phyloP scores from a whole-genome alignment of 1,140 invertebrate genomes.

The Steinernema feltiae region DNA sequence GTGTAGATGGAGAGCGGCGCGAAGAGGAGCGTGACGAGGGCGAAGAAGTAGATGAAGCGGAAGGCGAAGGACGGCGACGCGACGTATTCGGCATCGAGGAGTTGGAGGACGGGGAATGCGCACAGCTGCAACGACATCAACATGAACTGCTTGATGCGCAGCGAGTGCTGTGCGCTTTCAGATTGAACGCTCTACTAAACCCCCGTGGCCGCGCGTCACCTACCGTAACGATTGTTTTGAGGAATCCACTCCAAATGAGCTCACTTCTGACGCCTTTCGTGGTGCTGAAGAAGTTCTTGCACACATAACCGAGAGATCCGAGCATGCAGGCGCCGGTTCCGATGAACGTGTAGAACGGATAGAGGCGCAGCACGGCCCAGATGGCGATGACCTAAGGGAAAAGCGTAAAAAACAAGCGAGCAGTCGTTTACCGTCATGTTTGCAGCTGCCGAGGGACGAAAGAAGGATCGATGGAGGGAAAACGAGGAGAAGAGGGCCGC shows the following conservation, averaged over 20 bases:
- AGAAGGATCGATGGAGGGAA: too few species aligned
- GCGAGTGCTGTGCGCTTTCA: background rate
- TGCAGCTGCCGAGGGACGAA: too few species aligned
- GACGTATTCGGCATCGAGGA: slow-evolving; percentile 4
- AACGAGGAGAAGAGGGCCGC: too few species aligned
- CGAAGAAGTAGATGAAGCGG: background rate
- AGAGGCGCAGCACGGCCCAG: background rate
- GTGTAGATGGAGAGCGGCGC: background rate
- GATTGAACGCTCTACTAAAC: background rate
- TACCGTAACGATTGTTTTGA: background rate
- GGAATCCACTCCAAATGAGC: background rate
- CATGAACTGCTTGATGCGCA: background rate
- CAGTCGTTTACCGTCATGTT: slow-evolving; percentile 1
- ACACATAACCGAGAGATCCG: background rate
- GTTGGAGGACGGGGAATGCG: background rate
- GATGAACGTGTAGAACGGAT: background rate
- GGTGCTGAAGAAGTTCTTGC: background rate
- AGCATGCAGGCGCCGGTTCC: background rate
- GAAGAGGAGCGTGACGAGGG: background rate
- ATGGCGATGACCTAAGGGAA: background rate
- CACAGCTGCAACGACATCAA: slow-evolving; percentile 19
- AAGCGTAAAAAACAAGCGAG: background rate
- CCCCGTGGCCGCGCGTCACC: background rate
- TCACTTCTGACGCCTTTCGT: background rate
- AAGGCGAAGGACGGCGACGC: background rate